These are phyloP conservation scores for Cotesia congregata DNA, from an alignment of 2,888 invertebrate genomes.

Conservation along the genomic window DNA sequence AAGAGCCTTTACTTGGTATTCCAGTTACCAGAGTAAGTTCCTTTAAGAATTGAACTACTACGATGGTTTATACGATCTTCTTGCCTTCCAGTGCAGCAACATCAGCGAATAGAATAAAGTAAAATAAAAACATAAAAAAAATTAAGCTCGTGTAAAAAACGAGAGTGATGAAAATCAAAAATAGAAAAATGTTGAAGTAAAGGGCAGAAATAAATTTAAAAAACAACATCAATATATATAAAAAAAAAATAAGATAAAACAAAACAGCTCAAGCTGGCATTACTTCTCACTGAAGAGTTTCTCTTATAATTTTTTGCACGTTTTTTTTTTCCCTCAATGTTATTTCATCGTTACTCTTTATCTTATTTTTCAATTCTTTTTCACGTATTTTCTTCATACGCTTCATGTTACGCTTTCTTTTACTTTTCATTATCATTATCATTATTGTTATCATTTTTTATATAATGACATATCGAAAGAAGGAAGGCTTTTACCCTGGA, in stretches of 20 bases:
- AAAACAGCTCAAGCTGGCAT: constrained; percentile 16
- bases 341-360: constrained; percentile 22
- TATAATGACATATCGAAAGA: constrained; percentile 50
- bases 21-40: constrained; percentile 14
- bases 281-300: constrained; percentile 32
- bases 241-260: constrained; percentile 1
- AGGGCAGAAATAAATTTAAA: constrained; percentile 8
- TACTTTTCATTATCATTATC: constrained; percentile 31
- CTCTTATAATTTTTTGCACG: constrained; percentile 27
- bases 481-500: constrained; percentile 51
- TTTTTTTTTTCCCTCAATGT: constrained; percentile 17
- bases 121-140: neutral
- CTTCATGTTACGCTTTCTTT: constrained; percentile 34
- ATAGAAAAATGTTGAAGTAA: constrained; percentile 15
- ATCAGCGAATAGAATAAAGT: neutral
- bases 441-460: constrained; percentile 27
- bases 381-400: neutral
- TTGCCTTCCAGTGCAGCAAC: no score
- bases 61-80: constrained; percentile 3
- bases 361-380: constrained; percentile 24
- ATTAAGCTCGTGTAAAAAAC: neutral
- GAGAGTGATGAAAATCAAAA: neutral
- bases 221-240: neutral
- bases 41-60: neutral
- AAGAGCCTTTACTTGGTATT: neutral